Conservation (phyloP, 2,888 invertebrate genomes). For the Oxystoma pomonae region DNA sequence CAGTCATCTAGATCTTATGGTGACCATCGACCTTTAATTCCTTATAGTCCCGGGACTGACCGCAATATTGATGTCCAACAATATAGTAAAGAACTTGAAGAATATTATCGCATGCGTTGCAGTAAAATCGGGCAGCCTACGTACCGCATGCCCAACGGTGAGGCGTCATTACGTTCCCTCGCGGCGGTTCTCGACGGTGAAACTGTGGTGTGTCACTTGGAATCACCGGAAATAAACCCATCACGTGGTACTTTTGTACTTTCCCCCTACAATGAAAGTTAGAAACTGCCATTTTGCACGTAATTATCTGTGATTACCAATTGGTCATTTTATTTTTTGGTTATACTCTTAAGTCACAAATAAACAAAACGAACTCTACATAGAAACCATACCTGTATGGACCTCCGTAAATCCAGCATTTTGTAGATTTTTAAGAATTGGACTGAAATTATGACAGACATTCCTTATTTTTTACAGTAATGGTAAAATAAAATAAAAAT, state of each 20-base stretch:
- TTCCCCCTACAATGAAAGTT: constrained; percentile 62
- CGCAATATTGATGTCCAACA: constrained; percentile 46
- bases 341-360: neutral
- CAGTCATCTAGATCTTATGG: constrained; percentile 74
- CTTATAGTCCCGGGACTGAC: constrained; percentile 66
- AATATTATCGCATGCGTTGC: constrained; percentile 38
- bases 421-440: neutral
- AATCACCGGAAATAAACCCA: constrained; percentile 58
- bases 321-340: constrained; percentile 42
- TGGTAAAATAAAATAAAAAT: too few species aligned
- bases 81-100: constrained; percentile 39
- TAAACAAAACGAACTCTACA: too few species aligned
- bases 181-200: constrained; percentile 82
- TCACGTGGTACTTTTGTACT: constrained; percentile 50
- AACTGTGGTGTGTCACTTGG: constrained; percentile 82
- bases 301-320: constrained; percentile 51
- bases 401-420: neutral
- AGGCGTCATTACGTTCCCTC: constrained; percentile 56
- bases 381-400: too few species aligned
- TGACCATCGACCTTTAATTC: constrained; percentile 76
- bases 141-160: constrained; percentile 50
- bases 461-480: too few species aligned
- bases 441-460: too few species aligned
- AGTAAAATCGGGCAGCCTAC: constrained; percentile 53
- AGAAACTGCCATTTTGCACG: constrained; percentile 48